phyloP scores from a whole-genome alignment of 2,888 invertebrate species.

The Dryobotodes eremita region DNA sequence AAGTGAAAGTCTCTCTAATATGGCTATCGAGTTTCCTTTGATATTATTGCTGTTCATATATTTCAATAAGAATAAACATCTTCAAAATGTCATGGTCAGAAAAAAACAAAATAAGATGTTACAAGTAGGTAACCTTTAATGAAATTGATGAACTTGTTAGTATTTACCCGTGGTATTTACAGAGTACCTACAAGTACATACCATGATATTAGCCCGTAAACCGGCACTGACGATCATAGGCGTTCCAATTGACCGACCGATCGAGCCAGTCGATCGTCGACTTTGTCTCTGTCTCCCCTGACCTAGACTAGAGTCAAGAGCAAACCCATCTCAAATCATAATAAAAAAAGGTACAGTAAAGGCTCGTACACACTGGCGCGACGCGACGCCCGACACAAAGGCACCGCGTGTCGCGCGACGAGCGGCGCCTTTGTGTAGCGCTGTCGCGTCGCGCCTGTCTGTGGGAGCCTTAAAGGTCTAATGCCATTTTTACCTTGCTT shows the following conservation, averaged over 20 bases:
- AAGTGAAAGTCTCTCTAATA: constrained; percentile 49
- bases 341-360: not conserved
- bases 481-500: not conserved
- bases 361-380: too few relatives aligned
- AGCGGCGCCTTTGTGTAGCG: too few relatives aligned
- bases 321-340: too few relatives aligned
- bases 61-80: not conserved
- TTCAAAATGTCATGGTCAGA: too few relatives aligned
- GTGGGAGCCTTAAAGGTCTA: too few relatives aligned
- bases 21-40: constrained; percentile 25
- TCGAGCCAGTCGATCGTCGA: too few relatives aligned
- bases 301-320: too few relatives aligned
- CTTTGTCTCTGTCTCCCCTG: too few relatives aligned
- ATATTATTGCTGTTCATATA: not conserved
- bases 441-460: too few relatives aligned
- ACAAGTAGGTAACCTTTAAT: not conserved
- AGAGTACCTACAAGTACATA: not conserved
- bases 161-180: not conserved
- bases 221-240: not conserved
- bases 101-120: not conserved
- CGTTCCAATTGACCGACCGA: too few relatives aligned
- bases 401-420: too few relatives aligned
- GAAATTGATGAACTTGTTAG: not conserved
- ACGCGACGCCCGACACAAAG: too few relatives aligned
- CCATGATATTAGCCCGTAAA: not conserved